Conservation (phyloP, 2,113 vertebrate species). For the Scophthalmus maximus region DNA sequence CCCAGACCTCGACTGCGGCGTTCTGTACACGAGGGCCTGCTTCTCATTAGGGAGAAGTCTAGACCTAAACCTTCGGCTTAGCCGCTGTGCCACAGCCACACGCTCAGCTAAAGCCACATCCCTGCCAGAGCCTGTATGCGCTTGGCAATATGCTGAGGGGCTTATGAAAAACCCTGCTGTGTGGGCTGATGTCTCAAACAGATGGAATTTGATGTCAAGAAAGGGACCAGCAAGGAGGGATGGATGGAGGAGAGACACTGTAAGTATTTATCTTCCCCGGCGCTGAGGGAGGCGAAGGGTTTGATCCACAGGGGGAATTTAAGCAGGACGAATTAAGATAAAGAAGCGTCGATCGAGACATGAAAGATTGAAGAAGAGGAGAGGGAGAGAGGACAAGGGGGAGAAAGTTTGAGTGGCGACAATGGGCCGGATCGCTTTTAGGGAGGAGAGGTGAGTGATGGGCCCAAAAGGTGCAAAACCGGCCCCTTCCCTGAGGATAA, state of each 20-base stretch:
- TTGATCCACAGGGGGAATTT: background rate
- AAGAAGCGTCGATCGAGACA: conserved; percentile 31
- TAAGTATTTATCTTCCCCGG: conserved; percentile 1
- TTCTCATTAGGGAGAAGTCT: conserved; percentile 56
- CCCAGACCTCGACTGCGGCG: background rate
- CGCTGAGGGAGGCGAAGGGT: background rate
- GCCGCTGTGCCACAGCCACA: conserved; percentile 40
- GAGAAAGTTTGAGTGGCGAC: too few species aligned
- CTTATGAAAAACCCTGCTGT: conserved; percentile 35
- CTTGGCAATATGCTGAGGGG: conserved; percentile 30
- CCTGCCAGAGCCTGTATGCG: conserved; percentile 19
- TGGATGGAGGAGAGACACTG: conserved; percentile 7
- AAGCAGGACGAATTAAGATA: background rate
- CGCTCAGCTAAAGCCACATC: conserved; percentile 51
- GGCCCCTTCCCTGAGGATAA: conserved; percentile 25
- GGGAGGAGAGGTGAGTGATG: conserved; percentile 17
- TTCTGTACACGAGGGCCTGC: conserved; percentile 20
- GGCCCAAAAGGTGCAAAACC: conserved; percentile 26
- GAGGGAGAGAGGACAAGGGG: too few species aligned
- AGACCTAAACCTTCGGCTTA: conserved; percentile 51
- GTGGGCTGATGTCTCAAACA: conserved; percentile 39
- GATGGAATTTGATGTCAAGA: conserved; percentile 37
- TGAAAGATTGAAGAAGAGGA: background rate
- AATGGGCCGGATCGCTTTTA: too few species aligned
- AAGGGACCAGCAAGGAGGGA: conserved; percentile 7